Conservation (phyloP, 2,888 invertebrate species). For the Drosophila greeni region DNA sequence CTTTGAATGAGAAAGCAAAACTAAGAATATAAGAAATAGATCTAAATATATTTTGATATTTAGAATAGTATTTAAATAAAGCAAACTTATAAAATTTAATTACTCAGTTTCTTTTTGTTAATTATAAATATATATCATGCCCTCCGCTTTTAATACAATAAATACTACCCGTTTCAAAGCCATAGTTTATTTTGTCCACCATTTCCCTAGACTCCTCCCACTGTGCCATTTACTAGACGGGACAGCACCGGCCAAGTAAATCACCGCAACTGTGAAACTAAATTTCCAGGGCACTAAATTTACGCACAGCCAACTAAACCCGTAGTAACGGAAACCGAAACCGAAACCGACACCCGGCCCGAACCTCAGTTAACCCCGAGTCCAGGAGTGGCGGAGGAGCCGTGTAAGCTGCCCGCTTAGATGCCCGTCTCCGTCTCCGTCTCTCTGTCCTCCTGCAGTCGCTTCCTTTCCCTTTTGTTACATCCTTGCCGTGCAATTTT, state of each 20-base stretch:
- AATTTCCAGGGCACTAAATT: conserved; percentile 75
- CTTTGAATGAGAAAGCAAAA: too few relatives aligned
- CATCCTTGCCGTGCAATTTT: conserved; percentile 65
- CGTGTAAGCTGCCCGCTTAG: conserved; percentile 47
- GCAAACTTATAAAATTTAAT: too few relatives aligned
- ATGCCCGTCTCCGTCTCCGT: conserved; percentile 39
- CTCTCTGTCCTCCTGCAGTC: conserved; percentile 26
- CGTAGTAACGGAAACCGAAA: conserved; percentile 25
- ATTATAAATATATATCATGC: too few relatives aligned
- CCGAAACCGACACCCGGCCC: conserved; percentile 34
- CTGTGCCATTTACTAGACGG: conserved; percentile 19
- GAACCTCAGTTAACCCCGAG: conserved; percentile 46
- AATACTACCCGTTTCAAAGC: too few relatives aligned
- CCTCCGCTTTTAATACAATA: too few relatives aligned
- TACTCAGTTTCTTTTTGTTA: too few relatives aligned
- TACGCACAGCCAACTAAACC: conserved; percentile 43
- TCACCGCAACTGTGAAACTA: conserved; percentile 68
- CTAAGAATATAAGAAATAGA: too few relatives aligned
- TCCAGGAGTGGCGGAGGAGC: conserved; percentile 17
- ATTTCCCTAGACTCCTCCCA: neutral
- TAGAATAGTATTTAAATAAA: too few relatives aligned
- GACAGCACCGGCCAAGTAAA: conserved; percentile 52
- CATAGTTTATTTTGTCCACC: neutral
- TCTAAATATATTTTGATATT: too few relatives aligned
- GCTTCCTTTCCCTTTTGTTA: conserved; percentile 48